Evolutionary conservation across 2,113 vertebrate species (phyloP), one percentile per base, ranked within the genome.

Genomic region (Corynorhinus townsendii): DNA sequence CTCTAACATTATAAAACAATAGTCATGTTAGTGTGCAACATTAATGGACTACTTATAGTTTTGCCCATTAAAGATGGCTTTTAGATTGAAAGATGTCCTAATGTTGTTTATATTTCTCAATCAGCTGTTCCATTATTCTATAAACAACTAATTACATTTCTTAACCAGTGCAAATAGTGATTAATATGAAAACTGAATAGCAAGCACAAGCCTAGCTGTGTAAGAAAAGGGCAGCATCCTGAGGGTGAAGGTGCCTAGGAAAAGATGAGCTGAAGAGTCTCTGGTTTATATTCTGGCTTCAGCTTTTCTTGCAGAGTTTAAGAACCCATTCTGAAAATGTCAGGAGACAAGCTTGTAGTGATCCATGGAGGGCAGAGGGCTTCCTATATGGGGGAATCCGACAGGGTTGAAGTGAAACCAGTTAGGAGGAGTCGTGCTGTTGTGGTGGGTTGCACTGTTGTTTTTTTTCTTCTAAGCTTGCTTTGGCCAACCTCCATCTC

Each of bases 101-200:
- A 92, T 77, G 68, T 73, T 72, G 33, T 56, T 72, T 72, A 81
- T 69, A 80, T 81, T 95, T 77, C 26, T 91, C 52, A 80, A 30
- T 72, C 45, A 92, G 49, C 8, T 11, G 26, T 49, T 91, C 77
- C 12, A 88, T 84, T 54, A 56, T 69, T 81, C 71, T 83, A 68
- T 66, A 64, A 85, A 59, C 3, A 91, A 54, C 10, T 76, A 62
- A 43, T 66, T 75, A 54, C 1, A 71, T n/a, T 81, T 62, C 40
- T 91, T 95, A 82, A 68, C 49, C 54, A 72, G 38, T 49, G 5
- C 16, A 4, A 66, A 89, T 88, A 54, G 12, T 47, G 33, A 62
- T 54, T 91, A 68, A 54, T 33, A 62, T 24, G 35, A 54, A 86
- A 92, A 83, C 8, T 35, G 4, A 95, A 28, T 22, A n/a, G 17